These are phyloP conservation scores for Melanitta fusca DNA, from an alignment of 2,797 vertebrate species.

Conservation along the genomic window DNA sequence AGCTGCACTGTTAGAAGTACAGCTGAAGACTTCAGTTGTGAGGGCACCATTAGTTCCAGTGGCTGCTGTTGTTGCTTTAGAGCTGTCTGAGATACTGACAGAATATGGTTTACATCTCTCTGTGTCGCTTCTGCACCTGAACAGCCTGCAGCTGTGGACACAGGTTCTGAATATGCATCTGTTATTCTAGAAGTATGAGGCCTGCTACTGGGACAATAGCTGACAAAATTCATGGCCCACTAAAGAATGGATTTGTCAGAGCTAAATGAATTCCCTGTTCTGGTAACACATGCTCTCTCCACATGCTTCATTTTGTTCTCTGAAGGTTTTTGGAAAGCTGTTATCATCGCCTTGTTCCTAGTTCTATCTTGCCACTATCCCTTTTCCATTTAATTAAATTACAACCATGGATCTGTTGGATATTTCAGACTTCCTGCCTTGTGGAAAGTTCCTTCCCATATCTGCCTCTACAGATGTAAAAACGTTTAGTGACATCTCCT, in stretches of 20 bases:
- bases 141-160: conserved; percentile 16
- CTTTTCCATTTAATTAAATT: not conserved
- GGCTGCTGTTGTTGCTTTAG: not conserved
- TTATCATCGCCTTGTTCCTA: not conserved
- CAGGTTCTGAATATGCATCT: not conserved
- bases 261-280: not conserved
- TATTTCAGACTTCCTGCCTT: not conserved
- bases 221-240: conserved; percentile 37
- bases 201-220: not conserved
- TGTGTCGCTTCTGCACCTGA: conserved; percentile 31
- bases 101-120: not conserved
- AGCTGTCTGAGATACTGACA: not conserved
- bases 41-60: not conserved
- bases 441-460: not conserved
- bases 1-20: not conserved
- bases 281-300: not conserved
- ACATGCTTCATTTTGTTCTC: conserved; percentile 28
- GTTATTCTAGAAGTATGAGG: not conserved
- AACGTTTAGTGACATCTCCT: not conserved
- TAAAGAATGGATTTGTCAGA: conserved; percentile 9
- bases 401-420: not conserved
- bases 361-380: not conserved
- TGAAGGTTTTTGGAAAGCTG: conserved; percentile 7
- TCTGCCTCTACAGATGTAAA: not conserved
- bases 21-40: not conserved